Conservation (phyloP, 1,140 invertebrate species). For the Drosophila trapezifrons region DNA sequence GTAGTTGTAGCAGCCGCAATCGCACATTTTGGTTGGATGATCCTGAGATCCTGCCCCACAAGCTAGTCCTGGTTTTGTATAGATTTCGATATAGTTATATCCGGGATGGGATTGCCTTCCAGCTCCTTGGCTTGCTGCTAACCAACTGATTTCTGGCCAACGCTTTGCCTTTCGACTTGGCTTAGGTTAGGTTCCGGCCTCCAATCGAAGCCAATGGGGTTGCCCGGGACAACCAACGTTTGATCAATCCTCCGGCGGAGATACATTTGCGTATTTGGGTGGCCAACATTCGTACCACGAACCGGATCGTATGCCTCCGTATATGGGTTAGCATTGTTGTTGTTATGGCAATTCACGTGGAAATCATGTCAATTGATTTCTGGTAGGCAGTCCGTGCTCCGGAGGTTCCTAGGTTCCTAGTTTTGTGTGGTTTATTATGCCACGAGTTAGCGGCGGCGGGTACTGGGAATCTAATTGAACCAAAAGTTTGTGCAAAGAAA, state of each 20-base stretch:
- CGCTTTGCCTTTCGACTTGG: slow-evolving; percentile 72
- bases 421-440: slow-evolving; percentile 30
- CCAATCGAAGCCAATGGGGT: slow-evolving; percentile 28
- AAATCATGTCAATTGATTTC: slow-evolving; percentile 81
- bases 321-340: slow-evolving; percentile 44
- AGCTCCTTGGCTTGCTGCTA: slow-evolving; percentile 52
- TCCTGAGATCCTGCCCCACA: neutral
- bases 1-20: slow-evolving; percentile 76
- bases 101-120: slow-evolving; percentile 43
- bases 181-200: slow-evolving; percentile 72
- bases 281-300: slow-evolving; percentile 74
- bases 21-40: slow-evolving; percentile 61
- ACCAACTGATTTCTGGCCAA: slow-evolving; percentile 78
- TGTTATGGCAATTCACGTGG: slow-evolving; percentile 43
- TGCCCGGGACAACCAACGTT: slow-evolving; percentile 43
- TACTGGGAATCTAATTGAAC: slow-evolving; percentile 9
- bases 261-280: slow-evolving; percentile 79
- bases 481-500: neutral
- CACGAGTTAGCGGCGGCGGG: neutral
- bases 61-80: neutral
- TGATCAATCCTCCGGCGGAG: slow-evolving; percentile 58
- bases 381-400: slow-evolving; percentile 7
- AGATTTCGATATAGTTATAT: neutral
- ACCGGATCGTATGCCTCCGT: slow-evolving; percentile 41
- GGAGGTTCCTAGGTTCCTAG: neutral